These are phyloP conservation scores for Fistularia tabacaria DNA, from an alignment of 2,797 vertebrate species.

Conservation along the genomic window DNA sequence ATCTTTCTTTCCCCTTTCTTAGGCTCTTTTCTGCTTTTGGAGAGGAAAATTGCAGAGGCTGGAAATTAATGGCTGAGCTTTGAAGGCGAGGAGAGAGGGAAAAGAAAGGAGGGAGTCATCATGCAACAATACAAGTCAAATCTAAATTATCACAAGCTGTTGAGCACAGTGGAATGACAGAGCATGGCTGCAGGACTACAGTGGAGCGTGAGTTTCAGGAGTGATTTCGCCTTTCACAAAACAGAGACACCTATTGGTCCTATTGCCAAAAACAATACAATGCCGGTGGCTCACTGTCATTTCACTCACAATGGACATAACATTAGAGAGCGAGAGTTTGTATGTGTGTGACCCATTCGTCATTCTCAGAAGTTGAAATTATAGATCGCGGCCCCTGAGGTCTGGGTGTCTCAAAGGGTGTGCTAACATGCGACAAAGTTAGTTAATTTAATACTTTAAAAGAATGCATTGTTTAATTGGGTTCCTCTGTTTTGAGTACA, in stretches of 20 bases:
- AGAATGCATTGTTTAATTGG: too few relatives aligned
- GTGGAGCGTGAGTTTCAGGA: conserved; percentile 11
- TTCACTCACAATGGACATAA: conserved; percentile 20
- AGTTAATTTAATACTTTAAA: too few relatives aligned
- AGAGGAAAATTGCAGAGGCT: conserved; percentile 84
- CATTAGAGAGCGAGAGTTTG: background rate
- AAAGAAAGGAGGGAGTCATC: conserved; percentile 46
- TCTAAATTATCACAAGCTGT: conserved; percentile 86
- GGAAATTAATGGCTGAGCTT: conserved; percentile 85
- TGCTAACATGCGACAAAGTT: too few relatives aligned
- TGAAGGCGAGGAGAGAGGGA: conserved; percentile 61
- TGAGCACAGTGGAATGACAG: conserved; percentile 72
- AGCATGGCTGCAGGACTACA: conserved; percentile 48
- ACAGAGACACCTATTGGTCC: conserved; percentile 43
- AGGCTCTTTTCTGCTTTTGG: conserved; percentile 50
- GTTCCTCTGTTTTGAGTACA: too few relatives aligned
- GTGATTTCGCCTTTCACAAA: conserved; percentile 10
- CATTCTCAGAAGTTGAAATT: background rate
- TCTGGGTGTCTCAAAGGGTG: background rate
- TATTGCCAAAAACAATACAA: conserved; percentile 34
- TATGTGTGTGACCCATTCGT: conserved; percentile 2
- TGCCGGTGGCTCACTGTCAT: conserved; percentile 23
- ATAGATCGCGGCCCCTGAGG: background rate
- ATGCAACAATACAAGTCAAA: conserved; percentile 89
- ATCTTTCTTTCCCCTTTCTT: conserved; percentile 50